Conservation (phyloP, 2,113 vertebrate species). For the Urocolius indicus region DNA sequence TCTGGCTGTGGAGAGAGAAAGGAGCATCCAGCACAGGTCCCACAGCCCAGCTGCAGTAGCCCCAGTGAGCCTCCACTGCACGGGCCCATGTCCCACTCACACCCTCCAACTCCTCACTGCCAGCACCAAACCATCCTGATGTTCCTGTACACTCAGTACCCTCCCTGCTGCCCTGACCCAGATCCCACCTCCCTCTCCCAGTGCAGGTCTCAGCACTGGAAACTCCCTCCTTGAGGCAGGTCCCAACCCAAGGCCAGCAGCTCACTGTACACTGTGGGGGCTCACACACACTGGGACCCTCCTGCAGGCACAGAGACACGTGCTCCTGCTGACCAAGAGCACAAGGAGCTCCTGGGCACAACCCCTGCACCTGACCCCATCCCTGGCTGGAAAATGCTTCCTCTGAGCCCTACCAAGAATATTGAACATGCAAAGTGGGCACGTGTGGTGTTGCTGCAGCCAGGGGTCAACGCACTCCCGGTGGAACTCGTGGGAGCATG, state of each 20-base stretch:
- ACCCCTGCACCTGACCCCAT: neutral
- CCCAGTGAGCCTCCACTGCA: rapidly evolving
- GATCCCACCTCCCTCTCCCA: neutral
- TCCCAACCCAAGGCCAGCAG: neutral
- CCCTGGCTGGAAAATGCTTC: neutral
- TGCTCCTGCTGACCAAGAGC: neutral
- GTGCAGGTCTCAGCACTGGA: neutral
- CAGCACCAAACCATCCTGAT: neutral
- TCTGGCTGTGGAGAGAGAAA: conserved; percentile 70
- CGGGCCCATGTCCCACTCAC: rapidly evolving
- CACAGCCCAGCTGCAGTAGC: neutral
- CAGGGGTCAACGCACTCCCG: conserved; percentile 95
- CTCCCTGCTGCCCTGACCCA: rapidly evolving
- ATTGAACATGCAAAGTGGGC: conserved; percentile 99
- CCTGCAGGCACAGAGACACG: rapidly evolving
- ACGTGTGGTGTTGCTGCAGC: conserved; percentile 94
- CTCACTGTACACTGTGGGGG: rapidly evolving
- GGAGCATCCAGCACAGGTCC: neutral
- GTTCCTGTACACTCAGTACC: neutral
- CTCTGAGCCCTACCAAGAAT: conserved; percentile 88
- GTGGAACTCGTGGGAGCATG: conserved; percentile 96
- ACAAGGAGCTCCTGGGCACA: neutral
- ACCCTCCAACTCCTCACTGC: neutral
- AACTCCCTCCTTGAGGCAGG: neutral
- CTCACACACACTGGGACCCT: neutral